Percentiles rank a stretch among this genome's conserved stretches.
Evolutionary conservation across 2,113 vertebrate species (phyloP).

Genomic region (Erpornis zantholeuca): DNA sequence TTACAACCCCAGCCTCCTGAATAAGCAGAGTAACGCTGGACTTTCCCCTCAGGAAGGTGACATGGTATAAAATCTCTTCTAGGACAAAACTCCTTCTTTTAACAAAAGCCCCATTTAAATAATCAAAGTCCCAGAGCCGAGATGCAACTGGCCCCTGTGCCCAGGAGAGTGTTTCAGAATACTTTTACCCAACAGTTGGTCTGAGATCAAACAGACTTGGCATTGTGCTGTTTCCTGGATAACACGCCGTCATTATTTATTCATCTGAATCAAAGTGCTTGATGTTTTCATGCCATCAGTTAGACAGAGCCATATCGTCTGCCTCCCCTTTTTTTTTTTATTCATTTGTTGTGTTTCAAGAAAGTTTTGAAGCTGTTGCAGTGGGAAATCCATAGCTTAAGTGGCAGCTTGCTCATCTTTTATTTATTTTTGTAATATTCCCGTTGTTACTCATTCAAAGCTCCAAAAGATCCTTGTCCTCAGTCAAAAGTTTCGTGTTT

Average conservation of each 20-base stretch:
- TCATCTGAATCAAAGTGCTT: slow-evolving; percentile 58
- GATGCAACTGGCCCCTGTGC: not conserved
- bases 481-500: not conserved
- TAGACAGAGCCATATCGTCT: slow-evolving; percentile 45
- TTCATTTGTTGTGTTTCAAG: slow-evolving; percentile 34
- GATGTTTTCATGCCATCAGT: slow-evolving; percentile 43
- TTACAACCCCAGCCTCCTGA: not conserved
- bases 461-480: not conserved
- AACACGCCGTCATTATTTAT: slow-evolving; percentile 63
- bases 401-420: slow-evolving; percentile 45
- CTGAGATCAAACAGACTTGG: slow-evolving; percentile 65
- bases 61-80: not conserved
- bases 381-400: slow-evolving; percentile 34
- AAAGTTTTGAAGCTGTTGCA: slow-evolving; percentile 44
- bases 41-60: not conserved
- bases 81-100: not conserved
- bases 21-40: not conserved
- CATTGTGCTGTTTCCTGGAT: slow-evolving; percentile 43
- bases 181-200: slow-evolving; percentile 59
- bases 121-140: not conserved
- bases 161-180: slow-evolving; percentile 22
- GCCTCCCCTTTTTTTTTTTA: not conserved
- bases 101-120: slow-evolving; percentile 33
- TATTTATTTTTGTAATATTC: slow-evolving; percentile 46
- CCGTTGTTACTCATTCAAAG: not conserved